Evolutionary conservation across 35 echinoderm and acorn worm genomes (phyloP).

Genomic region (Apostichopus japonicus): DNA sequence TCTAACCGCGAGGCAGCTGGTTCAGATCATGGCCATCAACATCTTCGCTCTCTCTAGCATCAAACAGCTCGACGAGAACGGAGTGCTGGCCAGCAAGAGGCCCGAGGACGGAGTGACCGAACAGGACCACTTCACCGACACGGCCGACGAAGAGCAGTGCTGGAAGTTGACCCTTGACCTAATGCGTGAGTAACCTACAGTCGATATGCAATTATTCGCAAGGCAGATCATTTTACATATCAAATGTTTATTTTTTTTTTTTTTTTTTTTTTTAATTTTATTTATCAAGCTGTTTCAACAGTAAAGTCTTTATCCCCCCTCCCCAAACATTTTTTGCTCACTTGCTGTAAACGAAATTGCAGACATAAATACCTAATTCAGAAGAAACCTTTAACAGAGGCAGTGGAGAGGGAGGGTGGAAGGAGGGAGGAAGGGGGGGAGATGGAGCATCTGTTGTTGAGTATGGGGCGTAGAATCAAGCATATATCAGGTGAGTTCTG

Average conservation of each 20-base stretch:
- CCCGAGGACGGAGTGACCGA: conserved; percentile 18
- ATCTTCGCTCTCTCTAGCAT: conserved; percentile 91
- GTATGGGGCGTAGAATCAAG: no score
- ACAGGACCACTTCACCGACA: conserved; percentile 44
- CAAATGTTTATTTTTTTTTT: no score
- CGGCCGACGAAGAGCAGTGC: conserved; percentile 65
- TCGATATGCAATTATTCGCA: not conserved
- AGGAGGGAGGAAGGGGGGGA: not conserved
- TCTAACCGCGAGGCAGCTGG: conserved; percentile 88
- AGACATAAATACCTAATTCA: not conserved
- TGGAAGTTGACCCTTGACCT: conserved; percentile 78
- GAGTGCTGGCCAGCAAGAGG: conserved; percentile 27
- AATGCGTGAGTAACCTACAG: conserved; percentile 42
- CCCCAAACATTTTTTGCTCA: no score
- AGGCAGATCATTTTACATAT: no score
- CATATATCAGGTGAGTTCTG: no score
- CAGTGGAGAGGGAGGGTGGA: not conserved
- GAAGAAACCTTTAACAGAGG: not conserved
- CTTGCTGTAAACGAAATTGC: no score
- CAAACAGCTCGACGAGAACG: conserved; percentile 54
- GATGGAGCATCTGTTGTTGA: no score
- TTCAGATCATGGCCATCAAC: conserved; percentile 95
- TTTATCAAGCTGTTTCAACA: no score
- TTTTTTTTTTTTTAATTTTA: no score
- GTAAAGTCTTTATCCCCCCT: no score